Evolutionary conservation across 2,888 invertebrate species (phyloP).

Genomic region (Cecidostiba fungosa): DNA sequence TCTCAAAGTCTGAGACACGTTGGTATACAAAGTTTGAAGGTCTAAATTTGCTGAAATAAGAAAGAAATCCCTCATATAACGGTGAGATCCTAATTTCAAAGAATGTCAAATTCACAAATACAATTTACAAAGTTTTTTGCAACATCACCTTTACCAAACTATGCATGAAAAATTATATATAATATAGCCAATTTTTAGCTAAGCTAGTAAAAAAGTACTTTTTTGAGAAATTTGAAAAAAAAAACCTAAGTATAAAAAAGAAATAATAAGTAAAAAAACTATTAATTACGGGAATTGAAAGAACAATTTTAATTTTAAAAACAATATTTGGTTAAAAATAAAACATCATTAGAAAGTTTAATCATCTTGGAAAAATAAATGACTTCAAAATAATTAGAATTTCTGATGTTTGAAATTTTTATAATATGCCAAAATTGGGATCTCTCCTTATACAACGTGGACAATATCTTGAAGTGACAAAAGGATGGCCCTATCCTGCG

Average conservation of each 20-base stretch:
- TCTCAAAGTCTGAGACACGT: slow-evolving; percentile 83
- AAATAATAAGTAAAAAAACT: not conserved
- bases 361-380: not conserved
- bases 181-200: not conserved
- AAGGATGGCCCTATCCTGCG: slow-evolving; percentile 78
- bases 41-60: slow-evolving; percentile 83
- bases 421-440: slow-evolving; percentile 54
- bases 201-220: not conserved
- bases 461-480: slow-evolving; percentile 57
- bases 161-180: not conserved
- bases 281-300: not conserved
- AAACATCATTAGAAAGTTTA: not conserved
- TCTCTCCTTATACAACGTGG: slow-evolving; percentile 32
- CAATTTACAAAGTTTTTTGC: not conserved
- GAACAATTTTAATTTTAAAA: not conserved
- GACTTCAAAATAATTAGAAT: not conserved
- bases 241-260: not conserved
- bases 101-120: slow-evolving; percentile 56
- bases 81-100: slow-evolving; percentile 66
- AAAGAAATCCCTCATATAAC: slow-evolving; percentile 80
- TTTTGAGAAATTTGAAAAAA: not conserved
- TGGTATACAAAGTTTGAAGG: slow-evolving; percentile 82
- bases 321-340: not conserved
- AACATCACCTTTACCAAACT: not conserved
- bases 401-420: slow-evolving; percentile 36